Base-by-base conservation (phyloP, 2,797 vertebrate species). In the Pitangus sulphuratus region DNA sequence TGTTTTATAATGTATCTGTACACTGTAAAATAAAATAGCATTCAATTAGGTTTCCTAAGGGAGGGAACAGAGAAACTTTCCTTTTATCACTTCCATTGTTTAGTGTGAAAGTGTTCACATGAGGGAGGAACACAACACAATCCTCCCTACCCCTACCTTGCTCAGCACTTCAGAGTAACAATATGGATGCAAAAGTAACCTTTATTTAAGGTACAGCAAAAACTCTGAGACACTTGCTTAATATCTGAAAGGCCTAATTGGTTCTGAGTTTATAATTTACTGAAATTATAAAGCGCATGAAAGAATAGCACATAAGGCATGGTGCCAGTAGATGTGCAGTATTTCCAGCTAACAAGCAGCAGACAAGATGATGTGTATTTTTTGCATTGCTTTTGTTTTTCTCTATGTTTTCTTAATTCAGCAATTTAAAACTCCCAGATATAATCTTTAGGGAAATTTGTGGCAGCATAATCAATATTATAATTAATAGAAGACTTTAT, bases 381-480 rank as follows among this genome's bases (percentile, higher is more conserved):
- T 60, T 66, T 86, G 10, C 57, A 45, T 57, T 76, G 18, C 24
- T 92, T 35, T 61, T 79, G 24, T 75, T 91, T 85, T 88, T 28
- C 71, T 65, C 44, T 92, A 15, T 89, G 21, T 85, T 76, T 93
- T 94, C 40, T 94, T 62, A 77, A 85, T 94, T 94, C 77, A 76
- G 76, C 53, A 70, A 66, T 94, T 90, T 90, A 61, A 90, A 89
- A 93, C 57, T 84, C 89, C 35, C 30, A 90, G 65, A 51, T 92
- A 48, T 57, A 95, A 91, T 87, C 81, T 91, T 89, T 61, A 96
- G 65, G 62, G 83, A 96, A 95, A 93, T 75, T 74, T 58, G 11
- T 45, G 65, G 26, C 22, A 83, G 78, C 3, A 56, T 40, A 86
- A 77, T 86, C 72, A 76, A 89, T 93, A 69, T 54, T 79, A 53